Conservation (phyloP, 2,797 vertebrate species). For the Uromys caudimaculatus region DNA sequence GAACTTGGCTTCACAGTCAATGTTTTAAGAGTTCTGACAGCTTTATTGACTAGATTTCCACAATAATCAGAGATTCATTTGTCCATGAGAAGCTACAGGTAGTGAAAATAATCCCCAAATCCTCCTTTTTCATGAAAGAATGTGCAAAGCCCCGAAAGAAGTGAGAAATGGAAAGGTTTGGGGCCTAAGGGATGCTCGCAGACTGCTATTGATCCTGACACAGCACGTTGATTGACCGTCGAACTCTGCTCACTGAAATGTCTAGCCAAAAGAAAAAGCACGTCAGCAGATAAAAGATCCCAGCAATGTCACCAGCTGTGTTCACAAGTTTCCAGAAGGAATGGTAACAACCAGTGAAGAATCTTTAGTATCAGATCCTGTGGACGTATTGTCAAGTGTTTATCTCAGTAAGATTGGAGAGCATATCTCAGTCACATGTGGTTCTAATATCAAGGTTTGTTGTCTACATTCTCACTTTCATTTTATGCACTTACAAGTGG, state of each 20-base stretch:
- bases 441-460: neutral
- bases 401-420: neutral
- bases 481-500: neutral
- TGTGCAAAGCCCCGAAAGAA: slow-evolving; percentile 43
- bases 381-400: neutral
- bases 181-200: slow-evolving; percentile 14
- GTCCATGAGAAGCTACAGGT: slow-evolving; percentile 62
- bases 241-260: neutral
- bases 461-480: neutral
- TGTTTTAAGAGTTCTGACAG: slow-evolving; percentile 67
- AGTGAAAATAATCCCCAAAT: slow-evolving; percentile 72
- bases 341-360: slow-evolving; percentile 19
- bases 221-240: slow-evolving; percentile 39
- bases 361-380: neutral
- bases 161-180: slow-evolving; percentile 50
- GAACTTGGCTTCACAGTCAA: slow-evolving; percentile 27
- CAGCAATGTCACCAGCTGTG: slow-evolving; percentile 52
- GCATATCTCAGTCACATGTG: neutral
- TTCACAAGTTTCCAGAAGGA: slow-evolving; percentile 59
- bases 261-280: slow-evolving; percentile 39
- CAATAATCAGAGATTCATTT: slow-evolving; percentile 69
- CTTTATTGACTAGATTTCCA: slow-evolving; percentile 73
- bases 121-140: slow-evolving; percentile 68
- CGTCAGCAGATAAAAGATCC: slow-evolving; percentile 58
- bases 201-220: slow-evolving; percentile 59